phyloP scores from a whole-genome alignment of 2,797 vertebrate genomes.

The Thamnophis elegans region DNA sequence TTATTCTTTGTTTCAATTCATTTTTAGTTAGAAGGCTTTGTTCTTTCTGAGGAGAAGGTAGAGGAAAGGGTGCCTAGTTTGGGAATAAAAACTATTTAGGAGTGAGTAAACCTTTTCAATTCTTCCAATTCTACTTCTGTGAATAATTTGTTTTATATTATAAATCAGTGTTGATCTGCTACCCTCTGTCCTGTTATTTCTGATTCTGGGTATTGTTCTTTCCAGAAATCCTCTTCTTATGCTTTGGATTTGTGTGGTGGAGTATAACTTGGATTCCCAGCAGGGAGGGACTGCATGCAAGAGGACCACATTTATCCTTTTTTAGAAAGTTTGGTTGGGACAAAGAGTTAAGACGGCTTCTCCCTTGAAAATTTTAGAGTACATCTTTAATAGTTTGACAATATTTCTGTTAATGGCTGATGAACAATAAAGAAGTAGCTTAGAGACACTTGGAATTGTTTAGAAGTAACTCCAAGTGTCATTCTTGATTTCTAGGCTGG shows the following conservation, averaged over 20 bases:
- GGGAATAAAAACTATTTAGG: too few relatives aligned
- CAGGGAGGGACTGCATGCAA: background rate
- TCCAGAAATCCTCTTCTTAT: background rate
- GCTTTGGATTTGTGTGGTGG: background rate
- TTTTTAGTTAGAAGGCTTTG: too few relatives aligned
- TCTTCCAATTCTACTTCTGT: too few relatives aligned
- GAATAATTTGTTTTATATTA: too few relatives aligned
- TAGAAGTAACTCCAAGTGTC: background rate
- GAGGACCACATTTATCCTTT: background rate
- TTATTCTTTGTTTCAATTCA: too few relatives aligned
- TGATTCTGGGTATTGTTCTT: too few relatives aligned
- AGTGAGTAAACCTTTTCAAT: too few relatives aligned
- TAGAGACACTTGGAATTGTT: background rate
- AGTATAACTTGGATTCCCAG: background rate
- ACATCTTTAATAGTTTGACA: background rate
- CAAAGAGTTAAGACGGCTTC: background rate
- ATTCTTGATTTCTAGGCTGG: background rate
- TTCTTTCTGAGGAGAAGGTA: too few relatives aligned
- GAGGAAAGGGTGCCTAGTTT: too few relatives aligned
- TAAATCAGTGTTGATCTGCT: too few relatives aligned
- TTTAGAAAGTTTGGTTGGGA: background rate
- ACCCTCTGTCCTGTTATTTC: too few relatives aligned
- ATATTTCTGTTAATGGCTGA: background rate
- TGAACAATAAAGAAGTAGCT: background rate
- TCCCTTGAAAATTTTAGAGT: background rate